These are phyloP conservation scores for Goniozus legneri DNA, from an alignment of 1,140 invertebrate genomes.

Conservation along the genomic window DNA sequence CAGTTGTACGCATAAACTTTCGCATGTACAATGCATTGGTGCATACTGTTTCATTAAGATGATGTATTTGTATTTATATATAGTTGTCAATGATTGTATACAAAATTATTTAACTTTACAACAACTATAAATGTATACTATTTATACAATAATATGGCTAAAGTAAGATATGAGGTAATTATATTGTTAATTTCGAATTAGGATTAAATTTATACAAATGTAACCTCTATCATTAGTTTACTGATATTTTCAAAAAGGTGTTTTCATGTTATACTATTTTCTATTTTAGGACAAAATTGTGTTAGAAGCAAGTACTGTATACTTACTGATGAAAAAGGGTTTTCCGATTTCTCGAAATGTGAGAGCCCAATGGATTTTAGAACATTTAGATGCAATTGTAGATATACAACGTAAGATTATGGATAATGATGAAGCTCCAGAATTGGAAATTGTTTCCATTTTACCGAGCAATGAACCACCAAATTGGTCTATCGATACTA, in stretches of 20 bases:
- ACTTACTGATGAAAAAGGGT: conserved; percentile 70
- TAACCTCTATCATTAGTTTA: neutral
- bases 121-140: conserved; percentile 10
- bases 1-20: neutral
- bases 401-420: conserved; percentile 44
- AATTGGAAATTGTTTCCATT: conserved; percentile 65
- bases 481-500: conserved; percentile 54
- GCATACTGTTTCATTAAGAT: conserved; percentile 2
- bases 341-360: conserved; percentile 74
- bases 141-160: conserved; percentile 8
- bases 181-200: neutral
- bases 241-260: conserved; percentile 5
- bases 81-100: neutral
- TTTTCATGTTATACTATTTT: neutral
- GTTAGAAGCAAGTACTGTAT: conserved; percentile 66
- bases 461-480: conserved; percentile 56
- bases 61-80: neutral
- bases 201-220: neutral
- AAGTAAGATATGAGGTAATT: conserved; percentile 14
- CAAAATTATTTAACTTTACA: neutral
- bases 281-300: conserved; percentile 38
- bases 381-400: conserved; percentile 66
- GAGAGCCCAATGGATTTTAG: conserved; percentile 72
- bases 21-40: neutral
- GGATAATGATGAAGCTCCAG: conserved; percentile 47